Percentiles rank a stretch among this genome's conserved stretches.
Evolutionary conservation across 2,113 vertebrate species (phyloP).

Genomic region (Macaca mulatta): DNA sequence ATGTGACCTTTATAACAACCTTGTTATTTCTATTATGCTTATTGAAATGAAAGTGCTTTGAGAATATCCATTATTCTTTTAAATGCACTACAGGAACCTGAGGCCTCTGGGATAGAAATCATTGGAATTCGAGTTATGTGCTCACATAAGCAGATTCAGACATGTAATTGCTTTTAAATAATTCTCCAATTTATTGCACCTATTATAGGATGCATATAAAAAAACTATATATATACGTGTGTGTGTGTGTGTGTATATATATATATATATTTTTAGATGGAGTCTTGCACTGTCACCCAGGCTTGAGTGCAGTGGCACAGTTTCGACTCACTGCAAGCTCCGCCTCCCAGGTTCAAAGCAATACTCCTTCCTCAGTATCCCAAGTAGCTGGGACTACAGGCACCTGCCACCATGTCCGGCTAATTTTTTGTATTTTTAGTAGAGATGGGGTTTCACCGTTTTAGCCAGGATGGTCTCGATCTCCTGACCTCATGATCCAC

Average conservation of each 20-base stretch:
- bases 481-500: no score
- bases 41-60: background rate
- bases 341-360: no score
- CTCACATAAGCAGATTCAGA: background rate
- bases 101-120: background rate
- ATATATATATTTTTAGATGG: no score
- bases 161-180: background rate
- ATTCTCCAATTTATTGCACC: background rate
- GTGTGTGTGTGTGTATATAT: accelerated
- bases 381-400: no score
- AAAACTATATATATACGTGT: background rate
- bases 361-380: no score
- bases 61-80: background rate
- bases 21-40: background rate
- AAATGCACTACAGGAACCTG: background rate
- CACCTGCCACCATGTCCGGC: no score
- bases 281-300: no score
- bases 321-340: no score
- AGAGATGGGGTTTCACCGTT: no score
- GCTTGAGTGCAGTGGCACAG: no score
- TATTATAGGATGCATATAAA: background rate
- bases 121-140: background rate
- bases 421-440: no score
- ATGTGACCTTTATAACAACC: background rate
- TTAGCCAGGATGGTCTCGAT: no score